Percentiles rank a stretch among this genome's conserved stretches.
Evolutionary conservation across 2,113 vertebrate species (phyloP).

Genomic region (Lamprologus speciosus): DNA sequence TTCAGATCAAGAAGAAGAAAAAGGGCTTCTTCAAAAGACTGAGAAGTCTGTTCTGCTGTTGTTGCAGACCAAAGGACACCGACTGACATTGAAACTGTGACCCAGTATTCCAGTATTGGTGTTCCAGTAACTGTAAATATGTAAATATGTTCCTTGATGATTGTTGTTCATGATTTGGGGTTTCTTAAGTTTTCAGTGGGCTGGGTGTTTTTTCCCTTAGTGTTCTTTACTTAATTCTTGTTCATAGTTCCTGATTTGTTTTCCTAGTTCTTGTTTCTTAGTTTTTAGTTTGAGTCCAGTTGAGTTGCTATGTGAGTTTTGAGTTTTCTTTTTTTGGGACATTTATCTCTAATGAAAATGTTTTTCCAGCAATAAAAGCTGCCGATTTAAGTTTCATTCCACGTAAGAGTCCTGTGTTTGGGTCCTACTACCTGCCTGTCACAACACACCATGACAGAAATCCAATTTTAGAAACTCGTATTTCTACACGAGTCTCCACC

Average conservation of each 20-base stretch:
- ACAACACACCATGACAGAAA: background rate
- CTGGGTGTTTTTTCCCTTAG: accelerated
- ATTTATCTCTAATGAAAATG: accelerated
- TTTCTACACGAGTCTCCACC: background rate
- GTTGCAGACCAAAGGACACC: background rate
- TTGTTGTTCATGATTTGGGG: background rate
- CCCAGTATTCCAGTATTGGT: background rate
- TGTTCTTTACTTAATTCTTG: background rate
- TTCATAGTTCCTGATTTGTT: background rate
- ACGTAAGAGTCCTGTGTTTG: background rate
- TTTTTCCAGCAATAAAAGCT: background rate
- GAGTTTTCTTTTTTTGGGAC: accelerated
- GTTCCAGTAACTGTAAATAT: background rate
- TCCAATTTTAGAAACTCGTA: accelerated
- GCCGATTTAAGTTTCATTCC: accelerated
- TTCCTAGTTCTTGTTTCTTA: background rate
- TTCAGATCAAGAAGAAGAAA: background rate
- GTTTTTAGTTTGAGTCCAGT: background rate
- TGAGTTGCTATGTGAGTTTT: background rate
- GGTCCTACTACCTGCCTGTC: background rate
- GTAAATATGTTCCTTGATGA: background rate
- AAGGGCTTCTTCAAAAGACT: background rate
- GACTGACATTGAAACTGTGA: background rate
- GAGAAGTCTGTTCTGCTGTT: background rate
- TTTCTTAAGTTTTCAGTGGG: background rate